These are phyloP conservation scores for Orthosia gothica DNA, from an alignment of 2,888 invertebrate species.

Conservation along the genomic window DNA sequence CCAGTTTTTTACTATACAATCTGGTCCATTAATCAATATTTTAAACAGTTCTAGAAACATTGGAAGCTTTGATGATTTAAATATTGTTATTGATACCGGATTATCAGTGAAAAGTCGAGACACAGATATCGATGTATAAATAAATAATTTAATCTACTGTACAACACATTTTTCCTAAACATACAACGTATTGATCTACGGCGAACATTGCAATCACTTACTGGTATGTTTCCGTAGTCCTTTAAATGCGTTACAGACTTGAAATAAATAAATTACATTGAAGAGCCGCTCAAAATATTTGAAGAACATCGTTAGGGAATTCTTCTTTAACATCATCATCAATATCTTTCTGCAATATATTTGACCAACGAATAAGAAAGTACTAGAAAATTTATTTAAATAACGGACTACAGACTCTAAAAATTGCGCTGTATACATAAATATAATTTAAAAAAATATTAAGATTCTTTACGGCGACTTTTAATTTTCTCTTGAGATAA, in stretches of 20 bases:
- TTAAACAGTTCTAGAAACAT: conserved; percentile 21
- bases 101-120: conserved; percentile 48
- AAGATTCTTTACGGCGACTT: too few species aligned
- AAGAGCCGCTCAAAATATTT: conserved; percentile 25
- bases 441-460: too few species aligned
- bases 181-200: conserved; percentile 41
- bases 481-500: too few species aligned
- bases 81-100: conserved; percentile 60
- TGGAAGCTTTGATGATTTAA: neutral
- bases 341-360: conserved; percentile 35
- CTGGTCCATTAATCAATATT: conserved; percentile 10
- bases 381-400: too few species aligned
- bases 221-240: conserved; percentile 84
- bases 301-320: conserved; percentile 29
- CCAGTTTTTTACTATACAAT: conserved; percentile 13
- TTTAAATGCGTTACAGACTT: conserved; percentile 88
- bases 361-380: neutral
- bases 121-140: conserved; percentile 52
- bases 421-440: too few species aligned
- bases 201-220: conserved; percentile 76
- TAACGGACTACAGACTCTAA: too few species aligned
- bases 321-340: conserved; percentile 23
- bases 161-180: conserved; percentile 45
- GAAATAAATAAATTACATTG: conserved; percentile 75
- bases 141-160: conserved; percentile 50